Evolutionary conservation across 2,888 invertebrate genomes (phyloP), one percentile per base, ranked within the genome.

Genomic region (Rhingia campestris): DNA sequence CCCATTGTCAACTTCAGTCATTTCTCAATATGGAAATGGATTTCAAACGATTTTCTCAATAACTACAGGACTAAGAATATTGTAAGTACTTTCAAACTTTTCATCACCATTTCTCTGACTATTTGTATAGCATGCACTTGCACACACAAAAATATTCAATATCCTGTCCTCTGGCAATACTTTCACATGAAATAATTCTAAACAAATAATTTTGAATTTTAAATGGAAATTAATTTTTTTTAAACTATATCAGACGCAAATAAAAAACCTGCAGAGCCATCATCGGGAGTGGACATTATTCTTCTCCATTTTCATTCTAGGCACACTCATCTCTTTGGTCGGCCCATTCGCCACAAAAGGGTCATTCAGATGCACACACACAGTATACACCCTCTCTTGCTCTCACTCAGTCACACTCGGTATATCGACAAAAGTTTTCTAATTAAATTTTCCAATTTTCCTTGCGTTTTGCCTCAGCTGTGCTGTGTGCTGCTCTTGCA

Each of bases 361-460:
- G 66, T 72, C 66, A 77, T 59, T 64, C 47, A 39, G 53, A 70
- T 75, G 64, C 70, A 81, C 30, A 70, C 53, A n/a, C 22, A 22
- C 22, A 22, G 59, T 56, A 79, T 14, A 66, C 54, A 61, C 32
- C 32, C 33, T n/a, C 58, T 41, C 22, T 45, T 43, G 39, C 51
- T 37, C 35, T 3, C 35, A 3, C 54, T 37, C 14, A 22, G 22
- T 14, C 58, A 7, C 14, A 10, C 35, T 49, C 37, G 59, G 47
- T 66, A 69, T 69, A 86, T 86, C 81, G 79, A 58, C 74, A 82
- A 86, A 84, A 86, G 79, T 86, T 86, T 86, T 86, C 86, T 86
- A 86, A 86, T 86, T 86, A 86, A 86, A 86, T 86, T 86, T 86
- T 86, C 77, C 86, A 84, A 84, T 84, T 84, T 84, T 74, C 74